These are phyloP conservation scores for Archaeoteleia sp. DNA, from an alignment of 2,888 invertebrate genomes.

Conservation along the genomic window DNA sequence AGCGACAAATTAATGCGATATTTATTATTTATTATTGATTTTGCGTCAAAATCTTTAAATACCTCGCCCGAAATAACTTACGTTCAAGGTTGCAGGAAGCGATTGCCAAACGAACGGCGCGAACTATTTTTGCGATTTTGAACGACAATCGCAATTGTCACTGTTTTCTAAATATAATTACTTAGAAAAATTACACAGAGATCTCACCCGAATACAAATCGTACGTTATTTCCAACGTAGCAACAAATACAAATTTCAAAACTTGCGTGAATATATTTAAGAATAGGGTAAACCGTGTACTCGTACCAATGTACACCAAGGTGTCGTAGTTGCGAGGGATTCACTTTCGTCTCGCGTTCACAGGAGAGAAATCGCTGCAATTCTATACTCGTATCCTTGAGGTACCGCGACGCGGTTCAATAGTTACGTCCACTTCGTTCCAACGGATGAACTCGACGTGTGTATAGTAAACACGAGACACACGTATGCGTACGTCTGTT, in stretches of 20 bases:
- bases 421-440: constrained; percentile 52
- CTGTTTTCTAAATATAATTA: constrained; percentile 31
- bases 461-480: constrained; percentile 8
- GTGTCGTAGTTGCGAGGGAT: constrained; percentile 57
- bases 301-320: constrained; percentile 28
- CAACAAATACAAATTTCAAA: too few species aligned
- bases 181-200: too few species aligned
- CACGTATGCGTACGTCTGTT: constrained; percentile 8
- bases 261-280: constrained; percentile 9
- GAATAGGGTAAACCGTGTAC: constrained; percentile 32
- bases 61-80: constrained; percentile 37
- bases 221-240: too few species aligned
- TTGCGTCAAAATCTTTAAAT: constrained; percentile 45
- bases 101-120: constrained; percentile 63
- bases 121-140: constrained; percentile 50
- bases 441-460: constrained; percentile 35
- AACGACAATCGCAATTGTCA: constrained; percentile 15
- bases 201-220: too few species aligned
- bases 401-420: constrained; percentile 66
- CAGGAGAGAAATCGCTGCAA: constrained; percentile 60
- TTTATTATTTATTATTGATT: constrained; percentile 11
- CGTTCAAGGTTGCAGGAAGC: constrained; percentile 68
- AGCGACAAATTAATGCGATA: constrained; percentile 31
- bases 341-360: constrained; percentile 64
- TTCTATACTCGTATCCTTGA: constrained; percentile 65